Base-by-base conservation (phyloP, 1,140 invertebrate species). In the Philotrypesis tridentata region DNA sequence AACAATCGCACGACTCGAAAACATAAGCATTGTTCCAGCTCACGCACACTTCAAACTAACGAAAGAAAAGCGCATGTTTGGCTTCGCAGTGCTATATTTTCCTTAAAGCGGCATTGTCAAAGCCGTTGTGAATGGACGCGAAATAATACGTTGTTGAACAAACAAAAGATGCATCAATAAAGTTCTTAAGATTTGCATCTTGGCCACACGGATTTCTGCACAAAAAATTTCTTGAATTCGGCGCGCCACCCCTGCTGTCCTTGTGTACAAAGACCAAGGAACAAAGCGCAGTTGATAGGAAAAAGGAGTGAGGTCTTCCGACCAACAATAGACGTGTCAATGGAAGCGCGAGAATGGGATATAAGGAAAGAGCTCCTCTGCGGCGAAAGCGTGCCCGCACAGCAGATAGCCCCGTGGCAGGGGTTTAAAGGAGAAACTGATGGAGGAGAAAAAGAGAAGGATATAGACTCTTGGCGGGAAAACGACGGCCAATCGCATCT, bases 161-260 rank as follows among this genome's bases (percentile, higher is more conserved):
- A 43, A 72, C 70, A 72, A 72, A 72, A 72, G 37, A 48, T 4
- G n/a, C 70, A 43, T 72, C 70, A 72, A 73, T 55, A 73, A 55
- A 73, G 40, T 73, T 60, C 71, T 73, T 73, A 73, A 73, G 71
- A 73, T 73, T 73, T 43, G 71, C 48, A 73, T 73, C 71, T 73
- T 31, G 12, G 37, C 12, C 43, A 17, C 21, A 55, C 48, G 23
- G 17, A 31, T 55, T 25, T 73, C 48, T 31, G 74, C 74, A 76
- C 74, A 76, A 65, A 76, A 63, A 25, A 76, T 37, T 21, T 37
- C 60, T 33, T 40, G 14, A 5, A 63, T 63, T 76, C 55, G 63
- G 37, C 60, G 37, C 60, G 23, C 48, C 48, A 27, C 40, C 48
- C 40, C 14, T 29, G 23, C 33, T 60, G 29, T 76, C 60, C n/a